Evolutionary conservation across 2,113 vertebrate species (phyloP), one percentile per base, ranked within the genome.

Genomic region (Corydoras sp.): DNA sequence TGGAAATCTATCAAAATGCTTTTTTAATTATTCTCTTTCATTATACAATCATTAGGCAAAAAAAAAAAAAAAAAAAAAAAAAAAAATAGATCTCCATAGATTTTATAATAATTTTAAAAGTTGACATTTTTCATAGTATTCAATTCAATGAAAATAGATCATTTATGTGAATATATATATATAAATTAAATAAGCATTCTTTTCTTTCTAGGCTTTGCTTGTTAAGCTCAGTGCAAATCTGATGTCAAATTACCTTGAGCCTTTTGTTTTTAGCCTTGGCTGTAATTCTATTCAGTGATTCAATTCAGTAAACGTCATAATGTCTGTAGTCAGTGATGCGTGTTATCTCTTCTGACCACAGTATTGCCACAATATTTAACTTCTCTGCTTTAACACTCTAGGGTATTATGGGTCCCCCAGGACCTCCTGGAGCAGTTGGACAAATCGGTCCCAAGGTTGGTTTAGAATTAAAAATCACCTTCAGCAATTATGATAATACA

Each of bases 401-500:
- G 87, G 86, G 86, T 66, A 68, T 75, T 35, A 77, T 82, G 53
- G 86, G 85, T 11, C 81, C 82, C 24, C 65, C 0, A 49, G 88
- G 87, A 54, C 76, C 65, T 58, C 83, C 86, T 35, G 86, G 88
- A 73, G 79, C 72, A 59, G 76, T 77, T 13, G 87, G 88, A 70
- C 84, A 9, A 51, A 82, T 79, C 11, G 86, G 88, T 75, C 82
- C 82, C 73, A 86, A 89, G 87, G 88, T 89, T 71, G 76, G 84
- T 83, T 54, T 59, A 71, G 14, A 63, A 53, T 10, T 48, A 72
- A 69, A 80, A 82, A 70, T 77, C 49, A 69, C 65, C 48, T 61
- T 81, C 78, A 74, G 78, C 78, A 78, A 82, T 86, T 80, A 86
- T 82, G 79, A 79, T 81, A 84, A 84, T 86, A 59, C 62, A 18